Conservation (phyloP, 2,113 vertebrate genomes). For the Sebastes schlegelii region DNA sequence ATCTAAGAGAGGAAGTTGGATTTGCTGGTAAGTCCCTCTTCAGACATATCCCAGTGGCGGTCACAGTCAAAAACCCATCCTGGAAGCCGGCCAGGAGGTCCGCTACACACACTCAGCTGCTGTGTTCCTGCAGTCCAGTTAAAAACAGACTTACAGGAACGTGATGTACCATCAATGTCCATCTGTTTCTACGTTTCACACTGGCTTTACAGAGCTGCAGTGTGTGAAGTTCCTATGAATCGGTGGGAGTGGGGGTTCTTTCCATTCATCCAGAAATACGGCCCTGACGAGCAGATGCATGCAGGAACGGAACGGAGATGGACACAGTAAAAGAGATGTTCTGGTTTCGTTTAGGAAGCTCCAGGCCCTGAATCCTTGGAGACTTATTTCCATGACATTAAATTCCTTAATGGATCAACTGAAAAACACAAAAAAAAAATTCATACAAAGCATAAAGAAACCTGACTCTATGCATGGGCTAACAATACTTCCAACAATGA, state of each 20-base stretch:
- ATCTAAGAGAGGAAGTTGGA: slow-evolving; percentile 30
- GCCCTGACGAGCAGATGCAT: slow-evolving; percentile 46
- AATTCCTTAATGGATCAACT: slow-evolving; percentile 43
- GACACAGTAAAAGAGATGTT: slow-evolving; percentile 32
- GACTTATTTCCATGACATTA: slow-evolving; percentile 42
- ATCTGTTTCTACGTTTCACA: slow-evolving; percentile 73
- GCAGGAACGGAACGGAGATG: not conserved
- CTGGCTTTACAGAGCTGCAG: slow-evolving; percentile 52
- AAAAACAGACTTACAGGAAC: slow-evolving; percentile 29
- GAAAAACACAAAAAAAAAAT: slow-evolving; percentile 24
- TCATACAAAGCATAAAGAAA: slow-evolving; percentile 42
- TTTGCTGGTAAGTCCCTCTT: slow-evolving; percentile 37
- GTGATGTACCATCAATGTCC: slow-evolving; percentile 46
- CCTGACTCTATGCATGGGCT: slow-evolving; percentile 8
- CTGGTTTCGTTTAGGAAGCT: slow-evolving; percentile 46
- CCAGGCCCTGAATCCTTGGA: slow-evolving; percentile 31
- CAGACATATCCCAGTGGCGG: slow-evolving; percentile 26
- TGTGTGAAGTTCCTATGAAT: slow-evolving; percentile 36
- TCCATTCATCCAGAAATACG: slow-evolving; percentile 24
- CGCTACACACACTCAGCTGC: slow-evolving; percentile 57
- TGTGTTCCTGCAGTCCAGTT: slow-evolving; percentile 37
- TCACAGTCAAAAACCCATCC: slow-evolving; percentile 28
- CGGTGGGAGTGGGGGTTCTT: slow-evolving; percentile 3
- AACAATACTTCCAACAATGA: slow-evolving; percentile 60
- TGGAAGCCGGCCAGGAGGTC: slow-evolving; percentile 49